Percentiles rank a stretch among this genome's conserved stretches.
phyloP scores from a whole-genome alignment of 1,140 invertebrate species.

The Spodoptera frugiperda region DNA sequence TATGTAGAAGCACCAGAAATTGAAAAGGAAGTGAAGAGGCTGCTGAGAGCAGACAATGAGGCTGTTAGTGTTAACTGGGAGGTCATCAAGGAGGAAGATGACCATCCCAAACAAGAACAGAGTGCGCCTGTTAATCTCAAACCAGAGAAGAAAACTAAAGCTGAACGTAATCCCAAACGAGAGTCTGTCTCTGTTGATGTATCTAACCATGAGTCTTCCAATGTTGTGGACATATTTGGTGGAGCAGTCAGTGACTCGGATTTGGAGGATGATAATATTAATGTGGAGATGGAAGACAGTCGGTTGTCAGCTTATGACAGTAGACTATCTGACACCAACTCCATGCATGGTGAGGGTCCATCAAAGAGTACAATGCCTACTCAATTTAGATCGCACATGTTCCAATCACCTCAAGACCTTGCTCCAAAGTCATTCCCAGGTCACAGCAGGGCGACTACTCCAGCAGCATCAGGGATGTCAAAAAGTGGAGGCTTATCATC shows the following conservation, averaged over 20 bases:
- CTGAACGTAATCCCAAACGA: constrained; percentile 68
- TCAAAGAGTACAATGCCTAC: constrained; percentile 54
- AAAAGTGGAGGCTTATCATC: constrained; percentile 63
- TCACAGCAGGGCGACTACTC: constrained; percentile 51
- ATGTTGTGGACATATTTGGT: constrained; percentile 93
- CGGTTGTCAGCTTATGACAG: constrained; percentile 91
- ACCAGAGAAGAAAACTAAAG: constrained; percentile 82
- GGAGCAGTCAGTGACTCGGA: constrained; percentile 94
- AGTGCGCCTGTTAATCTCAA: constrained; percentile 73
- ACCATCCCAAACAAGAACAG: constrained; percentile 86
- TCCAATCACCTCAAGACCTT: constrained; percentile 55
- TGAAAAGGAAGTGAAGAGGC: constrained; percentile 97
- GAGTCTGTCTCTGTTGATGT: constrained; percentile 70
- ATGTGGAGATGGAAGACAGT: constrained; percentile 93
- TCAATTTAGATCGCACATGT: constrained; percentile 73
- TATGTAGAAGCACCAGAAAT: constrained; percentile 99
- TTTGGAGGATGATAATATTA: constrained; percentile 90
- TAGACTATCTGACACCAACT: constrained; percentile 91
- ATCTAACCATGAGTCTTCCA: constrained; percentile 71
- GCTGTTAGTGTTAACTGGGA: constrained; percentile 97
- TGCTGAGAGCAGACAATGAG: constrained; percentile 97
- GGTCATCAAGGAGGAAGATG: constrained; percentile 96
- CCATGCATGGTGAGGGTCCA: constrained; percentile 88
- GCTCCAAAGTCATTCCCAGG: constrained; percentile 52
- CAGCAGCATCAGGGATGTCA: constrained; percentile 58